Percentiles rank a stretch among this genome's conserved stretches.
These are phyloP conservation scores for Blennius ocellaris DNA, from an alignment of 2,113 vertebrate species.

Conservation along the genomic window DNA sequence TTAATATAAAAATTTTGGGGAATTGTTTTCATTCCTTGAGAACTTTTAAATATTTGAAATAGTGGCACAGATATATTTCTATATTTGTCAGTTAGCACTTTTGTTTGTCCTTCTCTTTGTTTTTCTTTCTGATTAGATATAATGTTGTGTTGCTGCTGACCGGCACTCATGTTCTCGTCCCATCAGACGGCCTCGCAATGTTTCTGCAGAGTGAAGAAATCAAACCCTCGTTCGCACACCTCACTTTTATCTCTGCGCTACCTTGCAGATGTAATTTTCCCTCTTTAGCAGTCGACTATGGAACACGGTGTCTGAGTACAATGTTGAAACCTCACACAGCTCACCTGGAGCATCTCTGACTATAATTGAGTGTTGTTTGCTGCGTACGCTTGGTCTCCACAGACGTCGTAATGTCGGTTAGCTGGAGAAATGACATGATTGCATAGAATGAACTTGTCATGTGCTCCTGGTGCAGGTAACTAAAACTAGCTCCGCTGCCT, in stretches of 20 bases:
- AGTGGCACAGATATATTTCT: too few relatives aligned
- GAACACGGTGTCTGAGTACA: constrained; percentile 34
- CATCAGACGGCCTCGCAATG: neutral
- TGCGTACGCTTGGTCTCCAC: constrained; percentile 19
- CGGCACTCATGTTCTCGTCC: neutral
- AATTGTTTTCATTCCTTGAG: too few relatives aligned
- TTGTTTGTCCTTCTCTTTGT: too few relatives aligned
- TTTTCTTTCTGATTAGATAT: neutral
- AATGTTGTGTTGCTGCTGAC: neutral
- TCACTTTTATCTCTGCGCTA: neutral
- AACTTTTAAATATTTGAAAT: too few relatives aligned
- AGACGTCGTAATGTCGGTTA: constrained; percentile 84
- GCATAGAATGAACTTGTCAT: constrained; percentile 81
- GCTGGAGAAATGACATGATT: constrained; percentile 86
- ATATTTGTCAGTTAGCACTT: too few relatives aligned
- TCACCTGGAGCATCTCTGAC: constrained; percentile 3
- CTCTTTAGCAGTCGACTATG: constrained; percentile 26
- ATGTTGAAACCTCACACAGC: constrained; percentile 12
- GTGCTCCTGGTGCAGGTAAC: constrained; percentile 63
- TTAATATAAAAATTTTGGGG: too few relatives aligned
- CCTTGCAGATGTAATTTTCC: constrained; percentile 4
- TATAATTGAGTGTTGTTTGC: constrained; percentile 43
- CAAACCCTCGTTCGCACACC: constrained; percentile 3
- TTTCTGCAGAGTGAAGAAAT: neutral
- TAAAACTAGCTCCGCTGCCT: constrained; percentile 59